Evolutionary conservation across 2,888 invertebrate species (phyloP), one percentile per base, ranked within the genome.

Genomic region (Leptinotarsa haldemani): DNA sequence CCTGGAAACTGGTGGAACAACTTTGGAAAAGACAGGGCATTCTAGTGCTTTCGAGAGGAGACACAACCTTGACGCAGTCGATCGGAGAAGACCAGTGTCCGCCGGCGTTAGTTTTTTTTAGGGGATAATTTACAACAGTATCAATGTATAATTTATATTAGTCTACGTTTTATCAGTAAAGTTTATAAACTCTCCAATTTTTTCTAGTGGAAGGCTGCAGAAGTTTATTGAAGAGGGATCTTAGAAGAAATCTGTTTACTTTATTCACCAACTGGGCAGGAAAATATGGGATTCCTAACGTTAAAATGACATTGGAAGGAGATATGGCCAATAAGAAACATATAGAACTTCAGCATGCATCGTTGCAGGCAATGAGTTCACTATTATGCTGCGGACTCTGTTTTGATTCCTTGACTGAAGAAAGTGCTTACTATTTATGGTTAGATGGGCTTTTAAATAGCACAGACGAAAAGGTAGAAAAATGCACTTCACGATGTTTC

Each of bases 241-340:
- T 97, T 65, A 92, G 97, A 69, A 92, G 94, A 79, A 95, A 94
- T 85, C 89, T 99, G 75, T 99, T 99, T 88, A 92, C 94, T 79
- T 89, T 99, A 78, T 98, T 99, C 88, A 94, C 96, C 48, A 93
- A 94, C 63, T 99, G 98, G 98, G 96, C 97, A 83, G 98, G 97
- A 2, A 92, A 93, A 76, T 94, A 96, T 83, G 94, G 94, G 0
- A 90, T 92, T 79, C 92, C 93, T 48, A 89, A 94, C 9, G 85
- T 86, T 4, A 87, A 83, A 72, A 77, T 79, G 40, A 75, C 76
- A n/a, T 65, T 77, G 0, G 80, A 80, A 67, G 76, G 74, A 2
- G 84, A 84, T 61, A 72, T 78, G 72, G 75, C 80, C 3, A 82
- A 83, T 67, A 86, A 86, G 72, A 87, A 87, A 75, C 84, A 84